Percentiles rank a stretch among this genome's conserved stretches.
These are phyloP conservation scores for Alligator mississippiensis DNA, from an alignment of 2,113 vertebrate species.

Conservation along the genomic window DNA sequence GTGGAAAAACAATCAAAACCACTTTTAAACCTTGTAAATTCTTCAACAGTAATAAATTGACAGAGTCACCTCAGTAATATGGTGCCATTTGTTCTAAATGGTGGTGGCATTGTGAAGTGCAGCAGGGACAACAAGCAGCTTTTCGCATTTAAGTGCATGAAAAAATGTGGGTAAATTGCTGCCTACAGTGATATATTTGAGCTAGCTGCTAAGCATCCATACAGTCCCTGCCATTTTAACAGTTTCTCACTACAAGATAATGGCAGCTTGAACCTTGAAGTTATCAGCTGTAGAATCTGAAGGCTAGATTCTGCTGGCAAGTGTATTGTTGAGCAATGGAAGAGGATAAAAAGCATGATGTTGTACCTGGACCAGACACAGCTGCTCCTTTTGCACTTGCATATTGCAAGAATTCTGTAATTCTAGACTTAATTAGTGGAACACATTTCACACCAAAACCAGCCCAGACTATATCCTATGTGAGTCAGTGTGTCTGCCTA, in stretches of 20 bases:
- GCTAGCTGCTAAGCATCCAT: accelerated
- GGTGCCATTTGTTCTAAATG: not conserved
- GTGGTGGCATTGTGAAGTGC: not conserved
- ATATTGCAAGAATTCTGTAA: not conserved
- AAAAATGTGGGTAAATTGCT: not conserved
- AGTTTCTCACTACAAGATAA: not conserved
- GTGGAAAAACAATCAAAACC: not conserved
- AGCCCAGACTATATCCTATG: not conserved
- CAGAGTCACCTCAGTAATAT: not conserved
- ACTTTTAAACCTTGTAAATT: not conserved
- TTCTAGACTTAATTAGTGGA: no score
- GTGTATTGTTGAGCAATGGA: not conserved
- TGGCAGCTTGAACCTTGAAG: accelerated
- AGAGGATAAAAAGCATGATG: not conserved
- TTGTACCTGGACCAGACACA: not conserved
- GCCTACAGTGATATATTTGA: not conserved
- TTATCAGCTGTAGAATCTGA: not conserved
- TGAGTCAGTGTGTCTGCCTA: not conserved
- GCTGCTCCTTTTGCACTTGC: not conserved
- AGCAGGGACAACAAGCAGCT: not conserved
- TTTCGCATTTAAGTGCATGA: not conserved
- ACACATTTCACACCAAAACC: not conserved
- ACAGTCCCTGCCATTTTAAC: not conserved
- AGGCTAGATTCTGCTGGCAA: not conserved
- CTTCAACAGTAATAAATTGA: not conserved